A percentile compares a stretch with the other conserved stretches of the same genome.
Evolutionary conservation across 1,140 invertebrate genomes (phyloP).

Genomic region (Reticulitermes speratus): DNA sequence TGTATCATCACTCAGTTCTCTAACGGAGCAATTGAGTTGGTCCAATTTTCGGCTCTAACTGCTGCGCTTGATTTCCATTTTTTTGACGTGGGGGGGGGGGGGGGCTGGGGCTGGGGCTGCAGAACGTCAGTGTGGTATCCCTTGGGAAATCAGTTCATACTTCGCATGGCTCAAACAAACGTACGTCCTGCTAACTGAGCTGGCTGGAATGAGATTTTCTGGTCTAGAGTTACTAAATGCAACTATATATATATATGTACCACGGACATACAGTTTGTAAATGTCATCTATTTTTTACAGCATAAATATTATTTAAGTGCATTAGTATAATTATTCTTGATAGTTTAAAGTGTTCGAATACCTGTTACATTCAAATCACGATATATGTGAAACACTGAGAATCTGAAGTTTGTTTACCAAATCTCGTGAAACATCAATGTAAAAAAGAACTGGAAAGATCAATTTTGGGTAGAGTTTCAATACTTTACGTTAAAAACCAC

Average conservation of each 20-base stretch:
- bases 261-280: neutral
- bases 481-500: no score
- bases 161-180: conserved; percentile 1
- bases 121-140: neutral
- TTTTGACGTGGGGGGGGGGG: neutral
- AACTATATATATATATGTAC: neutral
- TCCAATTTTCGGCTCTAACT: conserved; percentile 5
- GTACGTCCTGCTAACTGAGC: neutral
- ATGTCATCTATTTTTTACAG: no score
- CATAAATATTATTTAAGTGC: no score
- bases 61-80: neutral
- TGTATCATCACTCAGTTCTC: neutral
- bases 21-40: neutral
- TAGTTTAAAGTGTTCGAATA: no score
- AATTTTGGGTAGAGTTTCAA: no score
- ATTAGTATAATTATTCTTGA: no score
- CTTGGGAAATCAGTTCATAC: conserved; percentile 26
- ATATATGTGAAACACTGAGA: no score
- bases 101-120: neutral
- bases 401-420: no score
- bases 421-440: no score
- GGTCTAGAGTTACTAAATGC: neutral
- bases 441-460: no score
- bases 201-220: neutral
- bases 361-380: no score